phyloP scores from a whole-genome alignment of 2,113 vertebrate species.

The Dryoscopus gambensis region DNA sequence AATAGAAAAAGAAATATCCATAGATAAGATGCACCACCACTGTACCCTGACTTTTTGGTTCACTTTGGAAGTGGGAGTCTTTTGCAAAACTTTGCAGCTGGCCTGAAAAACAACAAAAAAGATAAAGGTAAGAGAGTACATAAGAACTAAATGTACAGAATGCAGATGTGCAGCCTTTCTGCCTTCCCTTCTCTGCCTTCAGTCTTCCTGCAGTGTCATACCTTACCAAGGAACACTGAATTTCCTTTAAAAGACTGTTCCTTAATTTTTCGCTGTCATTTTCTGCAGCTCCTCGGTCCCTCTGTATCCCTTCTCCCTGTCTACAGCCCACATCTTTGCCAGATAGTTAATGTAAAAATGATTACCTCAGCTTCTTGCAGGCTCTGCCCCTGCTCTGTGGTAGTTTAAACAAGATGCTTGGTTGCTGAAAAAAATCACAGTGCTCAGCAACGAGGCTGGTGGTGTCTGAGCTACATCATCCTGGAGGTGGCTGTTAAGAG shows the following conservation, averaged over 20 bases:
- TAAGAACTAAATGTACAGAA: constrained; percentile 16
- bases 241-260: neutral
- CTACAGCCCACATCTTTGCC: neutral
- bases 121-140: neutral
- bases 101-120: neutral
- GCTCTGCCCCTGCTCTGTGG: neutral
- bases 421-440: neutral
- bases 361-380: constrained; percentile 60
- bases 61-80: neutral
- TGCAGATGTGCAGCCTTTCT: neutral
- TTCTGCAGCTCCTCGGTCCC: neutral
- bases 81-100: constrained; percentile 50
- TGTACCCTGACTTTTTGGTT: constrained; percentile 14
- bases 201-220: neutral
- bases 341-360: constrained; percentile 12
- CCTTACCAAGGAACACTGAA: neutral
- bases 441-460: neutral
- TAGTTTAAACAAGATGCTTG: constrained; percentile 18
- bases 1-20: neutral
- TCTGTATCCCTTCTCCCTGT: neutral
- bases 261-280: neutral
- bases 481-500: neutral
- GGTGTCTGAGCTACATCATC: constrained; percentile 28
- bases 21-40: constrained; percentile 47
- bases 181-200: neutral